Evolutionary conservation across 2,888 invertebrate species (phyloP).

Genomic region (Standfussiana lucernea): DNA sequence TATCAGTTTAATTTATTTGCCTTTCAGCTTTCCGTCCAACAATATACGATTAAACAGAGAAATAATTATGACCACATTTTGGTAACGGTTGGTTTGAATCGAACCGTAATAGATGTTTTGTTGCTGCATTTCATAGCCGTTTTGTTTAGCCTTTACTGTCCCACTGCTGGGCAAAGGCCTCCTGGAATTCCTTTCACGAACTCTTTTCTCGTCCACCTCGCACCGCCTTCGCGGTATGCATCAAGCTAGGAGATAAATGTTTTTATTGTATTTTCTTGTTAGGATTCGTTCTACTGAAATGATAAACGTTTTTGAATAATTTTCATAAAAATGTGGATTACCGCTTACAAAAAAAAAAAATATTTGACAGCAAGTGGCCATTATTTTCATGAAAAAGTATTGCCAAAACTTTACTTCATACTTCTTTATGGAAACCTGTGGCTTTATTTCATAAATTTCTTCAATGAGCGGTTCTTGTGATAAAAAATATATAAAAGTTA

Average conservation of each 20-base stretch:
- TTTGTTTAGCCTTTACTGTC: background rate
- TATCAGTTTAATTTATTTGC: conserved; percentile 29
- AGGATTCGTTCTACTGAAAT: background rate
- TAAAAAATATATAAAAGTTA: background rate
- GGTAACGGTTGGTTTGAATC: conserved; percentile 22
- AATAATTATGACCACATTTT: conserved; percentile 12
- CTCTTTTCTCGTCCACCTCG: background rate
- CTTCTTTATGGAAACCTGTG: background rate
- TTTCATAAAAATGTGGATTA: background rate
- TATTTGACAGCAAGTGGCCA: background rate
- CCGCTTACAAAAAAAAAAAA: background rate
- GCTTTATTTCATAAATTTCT: background rate
- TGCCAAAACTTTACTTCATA: background rate
- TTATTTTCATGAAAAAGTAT: background rate
- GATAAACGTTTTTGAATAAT: background rate
- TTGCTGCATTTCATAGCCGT: background rate
- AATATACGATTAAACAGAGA: conserved; percentile 13
- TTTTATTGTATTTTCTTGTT: background rate
- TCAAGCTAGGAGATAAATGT: background rate
- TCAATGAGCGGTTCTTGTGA: background rate
- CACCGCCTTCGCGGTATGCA: too few species aligned
- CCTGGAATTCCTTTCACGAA: background rate
- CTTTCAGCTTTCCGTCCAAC: conserved; percentile 25
- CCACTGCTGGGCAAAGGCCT: background rate
- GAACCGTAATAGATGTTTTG: background rate